phyloP scores from a whole-genome alignment of 2,888 invertebrate genomes.

The Harpagoxenus sublaevis region DNA sequence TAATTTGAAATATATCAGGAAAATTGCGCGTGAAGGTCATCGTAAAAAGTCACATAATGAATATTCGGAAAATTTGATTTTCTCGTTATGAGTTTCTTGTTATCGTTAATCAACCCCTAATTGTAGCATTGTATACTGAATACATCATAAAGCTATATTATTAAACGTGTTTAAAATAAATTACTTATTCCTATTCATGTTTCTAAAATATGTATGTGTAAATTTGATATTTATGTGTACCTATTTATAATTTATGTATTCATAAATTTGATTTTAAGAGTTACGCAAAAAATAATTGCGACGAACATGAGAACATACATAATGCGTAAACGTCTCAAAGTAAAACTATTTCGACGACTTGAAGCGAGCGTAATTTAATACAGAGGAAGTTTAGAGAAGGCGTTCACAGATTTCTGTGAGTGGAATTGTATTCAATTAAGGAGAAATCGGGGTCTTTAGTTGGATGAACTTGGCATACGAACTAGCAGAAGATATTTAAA shows the following conservation, averaged over 20 bases:
- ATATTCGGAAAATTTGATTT: background rate
- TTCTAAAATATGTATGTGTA: background rate
- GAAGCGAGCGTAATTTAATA: slow-evolving; percentile 28
- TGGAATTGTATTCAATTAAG: slow-evolving; percentile 46
- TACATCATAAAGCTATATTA: background rate
- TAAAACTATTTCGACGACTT: background rate
- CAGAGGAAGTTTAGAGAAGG: slow-evolving; percentile 21
- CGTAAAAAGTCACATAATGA: background rate
- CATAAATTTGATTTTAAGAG: background rate
- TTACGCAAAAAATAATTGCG: background rate
- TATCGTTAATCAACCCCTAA: background rate
- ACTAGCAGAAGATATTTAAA: slow-evolving; percentile 30
- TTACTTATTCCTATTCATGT: background rate
- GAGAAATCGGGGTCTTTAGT: slow-evolving; percentile 43
- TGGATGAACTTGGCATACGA: slow-evolving; percentile 30
- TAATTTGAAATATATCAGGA: background rate
- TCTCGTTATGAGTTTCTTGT: background rate
- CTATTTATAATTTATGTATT: background rate
- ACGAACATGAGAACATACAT: background rate
- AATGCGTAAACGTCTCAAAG: slow-evolving; percentile 14
- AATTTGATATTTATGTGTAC: background rate
- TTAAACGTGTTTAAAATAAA: background rate
- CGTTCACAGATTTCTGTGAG: slow-evolving; percentile 19
- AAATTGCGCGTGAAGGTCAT: background rate
- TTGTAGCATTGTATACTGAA: background rate